Evolutionary conservation across 2,113 vertebrate genomes (phyloP), one percentile per base, ranked within the genome.

Genomic region (Coptodon bakossiorum): DNA sequence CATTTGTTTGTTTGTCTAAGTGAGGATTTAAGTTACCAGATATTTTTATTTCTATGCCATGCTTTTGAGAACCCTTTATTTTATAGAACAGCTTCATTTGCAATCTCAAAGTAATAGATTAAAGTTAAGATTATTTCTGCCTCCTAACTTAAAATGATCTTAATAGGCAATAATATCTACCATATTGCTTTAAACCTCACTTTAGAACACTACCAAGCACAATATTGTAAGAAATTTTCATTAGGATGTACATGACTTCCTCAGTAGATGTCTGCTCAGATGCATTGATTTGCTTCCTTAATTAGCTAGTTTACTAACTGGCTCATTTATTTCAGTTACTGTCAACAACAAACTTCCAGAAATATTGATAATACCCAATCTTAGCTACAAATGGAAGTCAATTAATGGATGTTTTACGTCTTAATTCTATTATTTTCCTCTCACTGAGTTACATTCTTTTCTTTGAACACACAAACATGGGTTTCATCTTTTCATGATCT

Each of bases 271-370:
- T 76, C 56, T 52, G 48, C 86, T 84, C 57, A 59, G 85, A 84
- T 84, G 53, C 85, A 73, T 80, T 86, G 56, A 80, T 81, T 83
- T 38, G 27, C 80, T 53, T 68, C 24, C 83, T 86, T 89, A 80
- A 90, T 92, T 52, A 50, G 14, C 40, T 17, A 9, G 40, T 29
- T 76, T 76, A 48, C 68, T 29, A 45, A 27, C 68, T 76, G 54
- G 31, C 34, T 87, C 85, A 86, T 92, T 90, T 73, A 80, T 91
- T 88, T 91, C 43, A 86, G 68, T 90, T 86, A 84, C 34, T 52
- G 48, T 45, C 68, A 29, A 34, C 48, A 83, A 66, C 40, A 83
- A 81, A 71, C 43, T 40, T 82, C 61, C 61, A 85, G 71, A 84
- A 85, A 88, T 73, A 89, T 88, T 56, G 54, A 80, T 86, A 66